phyloP scores from a whole-genome alignment of 2,888 invertebrate genomes.

The Heteromurus nitidus region DNA sequence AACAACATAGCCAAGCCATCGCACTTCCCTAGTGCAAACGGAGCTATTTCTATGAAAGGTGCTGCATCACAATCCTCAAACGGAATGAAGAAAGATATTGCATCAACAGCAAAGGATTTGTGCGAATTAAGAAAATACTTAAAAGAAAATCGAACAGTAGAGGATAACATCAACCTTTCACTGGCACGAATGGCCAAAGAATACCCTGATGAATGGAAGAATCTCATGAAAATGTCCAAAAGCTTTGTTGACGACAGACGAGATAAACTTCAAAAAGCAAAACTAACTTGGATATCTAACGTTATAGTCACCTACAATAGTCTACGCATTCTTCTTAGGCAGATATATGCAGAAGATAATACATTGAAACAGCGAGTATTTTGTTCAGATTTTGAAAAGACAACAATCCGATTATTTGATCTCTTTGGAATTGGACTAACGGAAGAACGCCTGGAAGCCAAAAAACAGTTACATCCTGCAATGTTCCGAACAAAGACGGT shows the following conservation, averaged over 20 bases:
- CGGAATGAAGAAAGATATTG: constrained; percentile 34
- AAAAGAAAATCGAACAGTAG: constrained; percentile 44
- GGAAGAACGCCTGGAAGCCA: constrained; percentile 38
- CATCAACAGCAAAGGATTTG: constrained; percentile 27
- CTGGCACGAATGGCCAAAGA: constrained; percentile 38
- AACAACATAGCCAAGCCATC: neutral
- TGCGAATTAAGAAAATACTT: constrained; percentile 34
- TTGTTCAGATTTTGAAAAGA: constrained; percentile 46
- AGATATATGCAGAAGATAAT: constrained; percentile 48
- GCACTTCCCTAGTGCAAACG: neutral
- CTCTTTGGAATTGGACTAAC: constrained; percentile 46
- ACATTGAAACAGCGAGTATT: constrained; percentile 16
- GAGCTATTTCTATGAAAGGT: neutral
- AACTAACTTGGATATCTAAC: constrained; percentile 37
- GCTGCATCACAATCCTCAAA: constrained; percentile 14
- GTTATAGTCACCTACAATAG: constrained; percentile 50
- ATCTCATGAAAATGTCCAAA: constrained; percentile 43
- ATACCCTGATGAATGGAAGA: constrained; percentile 57
- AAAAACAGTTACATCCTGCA: constrained; percentile 12
- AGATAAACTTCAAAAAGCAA: constrained; percentile 22
- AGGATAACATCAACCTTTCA: constrained; percentile 14
- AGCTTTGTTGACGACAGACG: constrained; percentile 40
- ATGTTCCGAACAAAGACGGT: constrained; percentile 16
- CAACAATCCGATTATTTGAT: constrained; percentile 49
- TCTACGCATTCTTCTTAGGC: constrained; percentile 36